Evolutionary conservation across 2,113 vertebrate genomes (phyloP), one percentile per base, ranked within the genome.

Genomic region (Lepus europaeus): DNA sequence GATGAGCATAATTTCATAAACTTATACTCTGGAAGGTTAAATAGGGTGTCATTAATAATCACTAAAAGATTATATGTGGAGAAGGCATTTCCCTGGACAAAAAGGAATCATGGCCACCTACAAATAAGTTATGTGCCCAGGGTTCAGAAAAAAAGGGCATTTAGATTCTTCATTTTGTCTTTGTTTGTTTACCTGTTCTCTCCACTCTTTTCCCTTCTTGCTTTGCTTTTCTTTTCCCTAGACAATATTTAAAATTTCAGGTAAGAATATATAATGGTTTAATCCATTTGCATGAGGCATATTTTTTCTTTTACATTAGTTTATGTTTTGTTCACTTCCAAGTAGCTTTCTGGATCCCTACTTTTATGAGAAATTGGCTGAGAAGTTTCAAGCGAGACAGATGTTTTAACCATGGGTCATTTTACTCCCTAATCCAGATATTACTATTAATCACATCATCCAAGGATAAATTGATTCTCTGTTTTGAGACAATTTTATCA

Each of bases 401-500:
- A 4, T 85, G 56, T n/a, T 82, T 5, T 64, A 12, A 86, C 5
- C 5, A 19, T 77, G n/a, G n/a, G 45, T 25, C 19, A 69, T 27
- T 91, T 91, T 8, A 45, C 70, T 23, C 68, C 31, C 29, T 7
- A 3, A 33, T 31, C 68, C 4, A 82, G 51, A 70, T 69, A 49
- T 56, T 93, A 86, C 72, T 73, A 91, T 74, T 87, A 83, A 70
- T 87, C 51, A 87, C 33, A 51, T 56, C 33, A 82, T 61, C 39
- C 39, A 61, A 78, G 11, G 39, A 66, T 89, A 86, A 95, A 77
- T 80, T 89, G 33, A 20, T 94, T 91, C 79, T 83, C 14, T 78
- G 17, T 64, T 59, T 96, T 64, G 66, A 89, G 64, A 64, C 56
- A 89, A 91, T 72, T 87, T 89, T 22, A 36, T 20, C 74, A 82